A percentile compares a stretch with the other conserved stretches of the same genome.
Conservation (phyloP, 1,140 invertebrate genomes). For the Linepithema humile region DNA sequence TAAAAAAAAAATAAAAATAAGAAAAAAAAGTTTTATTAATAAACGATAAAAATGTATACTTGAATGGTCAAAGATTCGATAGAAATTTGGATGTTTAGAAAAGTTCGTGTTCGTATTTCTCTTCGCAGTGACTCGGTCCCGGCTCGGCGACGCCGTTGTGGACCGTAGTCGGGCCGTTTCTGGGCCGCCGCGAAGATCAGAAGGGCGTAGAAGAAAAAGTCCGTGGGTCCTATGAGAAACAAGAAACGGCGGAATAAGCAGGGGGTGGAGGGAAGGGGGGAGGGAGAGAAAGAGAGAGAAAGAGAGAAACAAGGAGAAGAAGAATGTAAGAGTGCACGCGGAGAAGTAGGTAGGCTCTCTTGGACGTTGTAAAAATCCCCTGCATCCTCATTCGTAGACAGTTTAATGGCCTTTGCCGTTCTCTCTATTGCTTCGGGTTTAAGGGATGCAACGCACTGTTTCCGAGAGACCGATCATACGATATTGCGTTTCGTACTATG, state of each 20-base stretch:
- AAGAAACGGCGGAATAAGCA: slow-evolving; percentile 58
- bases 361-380: slow-evolving; percentile 76
- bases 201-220: slow-evolving; percentile 68
- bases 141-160: slow-evolving; percentile 69
- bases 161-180: slow-evolving; percentile 72
- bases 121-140: slow-evolving; percentile 43
- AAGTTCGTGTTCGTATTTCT: slow-evolving; percentile 13
- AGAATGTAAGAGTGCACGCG: slow-evolving; percentile 57
- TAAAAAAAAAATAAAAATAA: too few species aligned
- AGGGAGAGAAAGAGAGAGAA: slow-evolving; percentile 53
- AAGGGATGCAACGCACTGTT: slow-evolving; percentile 77
- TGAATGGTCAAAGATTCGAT: too few species aligned
- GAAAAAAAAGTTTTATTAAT: too few species aligned
- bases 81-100: neutral
- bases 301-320: slow-evolving; percentile 54
- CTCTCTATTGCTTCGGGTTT: slow-evolving; percentile 66
- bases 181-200: slow-evolving; percentile 63
- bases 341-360: slow-evolving; percentile 67
- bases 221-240: slow-evolving; percentile 65
- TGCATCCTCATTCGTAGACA: slow-evolving; percentile 75
- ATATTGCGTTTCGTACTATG: neutral
- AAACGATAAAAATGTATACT: neutral
- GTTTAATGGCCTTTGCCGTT: slow-evolving; percentile 80
- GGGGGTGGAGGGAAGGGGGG: slow-evolving; percentile 13
- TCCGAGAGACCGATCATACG: slow-evolving; percentile 70